Base-by-base conservation (phyloP, 2,113 vertebrate genomes). In the Elgaria multicarinata region DNA sequence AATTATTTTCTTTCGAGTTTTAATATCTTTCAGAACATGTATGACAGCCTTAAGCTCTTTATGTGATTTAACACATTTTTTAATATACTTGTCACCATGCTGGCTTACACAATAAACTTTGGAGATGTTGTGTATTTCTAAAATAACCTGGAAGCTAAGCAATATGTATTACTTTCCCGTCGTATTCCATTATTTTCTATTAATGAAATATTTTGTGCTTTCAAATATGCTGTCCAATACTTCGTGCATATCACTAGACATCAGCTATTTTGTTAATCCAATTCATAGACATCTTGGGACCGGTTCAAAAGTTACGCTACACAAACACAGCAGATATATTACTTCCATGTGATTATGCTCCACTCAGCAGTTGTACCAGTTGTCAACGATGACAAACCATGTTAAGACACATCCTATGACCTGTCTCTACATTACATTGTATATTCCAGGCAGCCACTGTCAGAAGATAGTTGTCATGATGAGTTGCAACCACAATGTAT, bases 11-110 rank as follows among this genome's bases (percentile, higher is more conserved):
- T 82, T 80, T 55, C 89, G 50, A 89, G 39, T 14, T 95, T 94
- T 81, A 94, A 89, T 94, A 96, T 96, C 69, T 94, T 89, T 53
- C 62, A 92, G 83, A 94, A 75, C 72, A 93, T 92, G 92, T 85
- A 87, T 78, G 76, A 81, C 69, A 91, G 84, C 90, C 90, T 81
- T 84, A 91, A 92, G 90, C 87, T 92, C 83, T 93, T 86, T 82
- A 90, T 9, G 33, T 91, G 92, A 95, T 88, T 95, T 93, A 93
- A 94, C 46, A 83, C 0, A 0, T 82, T 95, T 83, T n/a, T 77
- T 87, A 96, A 86, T 92, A 92, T 64, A 92, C 78, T 94, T 94
- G 83, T 87, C 88, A 94, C 86, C 77, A 72, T 93, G 74, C 1
- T 2, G 44, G 91, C 87, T 94, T 91, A 95, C 92, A 90, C 77